These are phyloP conservation scores for Marmota monax DNA, from an alignment of 2,113 vertebrate genomes.

Conservation along the genomic window DNA sequence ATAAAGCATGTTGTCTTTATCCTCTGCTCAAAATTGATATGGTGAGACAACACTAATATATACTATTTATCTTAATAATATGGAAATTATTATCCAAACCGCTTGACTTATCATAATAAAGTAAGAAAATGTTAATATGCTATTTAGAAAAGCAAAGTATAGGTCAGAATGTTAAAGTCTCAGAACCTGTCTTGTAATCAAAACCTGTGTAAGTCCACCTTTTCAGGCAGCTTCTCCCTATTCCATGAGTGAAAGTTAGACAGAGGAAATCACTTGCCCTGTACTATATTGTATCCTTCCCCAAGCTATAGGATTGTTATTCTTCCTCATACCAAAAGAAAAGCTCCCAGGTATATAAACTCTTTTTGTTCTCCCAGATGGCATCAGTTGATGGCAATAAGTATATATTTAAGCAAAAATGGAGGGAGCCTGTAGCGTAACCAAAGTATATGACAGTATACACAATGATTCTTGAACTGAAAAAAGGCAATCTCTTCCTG, in stretches of 20 bases:
- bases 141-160: background rate
- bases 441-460: background rate
- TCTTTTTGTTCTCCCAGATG: background rate
- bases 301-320: background rate
- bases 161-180: background rate
- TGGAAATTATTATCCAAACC: background rate
- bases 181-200: background rate
- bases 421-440: background rate
- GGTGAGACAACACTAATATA: background rate
- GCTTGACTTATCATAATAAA: background rate
- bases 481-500: background rate
- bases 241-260: background rate
- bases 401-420: background rate
- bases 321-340: background rate
- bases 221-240: background rate
- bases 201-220: background rate
- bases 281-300: background rate
- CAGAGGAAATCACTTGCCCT: background rate
- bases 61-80: constrained; percentile 23
- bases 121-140: background rate
- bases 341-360: background rate
- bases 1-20: background rate
- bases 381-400: background rate
- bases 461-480: background rate
- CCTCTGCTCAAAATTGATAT: background rate